Conservation (phyloP, 2,888 invertebrate species). For the Cryptus viduatorius region DNA sequence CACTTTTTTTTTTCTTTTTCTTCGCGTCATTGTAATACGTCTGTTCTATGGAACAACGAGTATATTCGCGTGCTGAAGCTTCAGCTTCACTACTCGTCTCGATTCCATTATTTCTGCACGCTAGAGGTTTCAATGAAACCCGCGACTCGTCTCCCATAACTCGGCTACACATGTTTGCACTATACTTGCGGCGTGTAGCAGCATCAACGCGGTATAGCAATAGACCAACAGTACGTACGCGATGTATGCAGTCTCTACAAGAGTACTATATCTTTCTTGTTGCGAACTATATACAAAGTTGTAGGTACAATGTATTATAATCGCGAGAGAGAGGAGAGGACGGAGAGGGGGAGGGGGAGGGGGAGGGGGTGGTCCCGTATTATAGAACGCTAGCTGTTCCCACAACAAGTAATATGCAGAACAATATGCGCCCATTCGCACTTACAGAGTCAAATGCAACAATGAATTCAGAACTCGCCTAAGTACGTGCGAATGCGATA, state of each 20-base stretch:
- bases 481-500: neutral
- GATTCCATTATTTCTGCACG: constrained; percentile 61
- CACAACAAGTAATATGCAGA: constrained; percentile 46
- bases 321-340: neutral
- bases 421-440: constrained; percentile 7
- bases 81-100: constrained; percentile 38
- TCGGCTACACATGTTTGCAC: neutral
- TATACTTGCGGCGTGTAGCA: neutral
- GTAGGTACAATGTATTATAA: constrained; percentile 42
- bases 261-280: constrained; percentile 27
- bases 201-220: neutral
- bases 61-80: constrained; percentile 38
- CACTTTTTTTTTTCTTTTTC: constrained; percentile 1
- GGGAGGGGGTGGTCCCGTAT: constrained; percentile 43
- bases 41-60: constrained; percentile 24
- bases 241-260: neutral
- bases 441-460: constrained; percentile 31
- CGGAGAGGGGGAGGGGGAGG: constrained; percentile 9
- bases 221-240: neutral
- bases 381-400: constrained; percentile 14
- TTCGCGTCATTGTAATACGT: constrained; percentile 16
- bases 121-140: constrained; percentile 61
- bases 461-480: constrained; percentile 26
- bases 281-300: constrained; percentile 44
- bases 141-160: constrained; percentile 23